These are phyloP conservation scores for Malacoctenus gilli DNA, from an alignment of 2,797 vertebrate genomes.

Conservation along the genomic window DNA sequence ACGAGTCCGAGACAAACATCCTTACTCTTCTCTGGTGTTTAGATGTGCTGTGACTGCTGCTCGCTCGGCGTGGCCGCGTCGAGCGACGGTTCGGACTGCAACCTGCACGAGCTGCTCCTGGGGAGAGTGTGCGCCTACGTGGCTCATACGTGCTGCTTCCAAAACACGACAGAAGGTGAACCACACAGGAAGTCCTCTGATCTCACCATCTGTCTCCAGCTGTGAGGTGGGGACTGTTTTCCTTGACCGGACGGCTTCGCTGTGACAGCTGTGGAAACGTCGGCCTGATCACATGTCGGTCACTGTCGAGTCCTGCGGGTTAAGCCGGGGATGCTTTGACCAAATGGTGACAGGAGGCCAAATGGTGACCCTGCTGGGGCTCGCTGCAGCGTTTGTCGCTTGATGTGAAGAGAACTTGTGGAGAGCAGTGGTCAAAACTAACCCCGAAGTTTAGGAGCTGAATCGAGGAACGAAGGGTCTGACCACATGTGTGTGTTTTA, in stretches of 20 bases:
- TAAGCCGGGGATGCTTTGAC: no score
- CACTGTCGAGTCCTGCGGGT: neutral
- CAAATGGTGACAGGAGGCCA: constrained; percentile 49
- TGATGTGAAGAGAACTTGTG: constrained; percentile 35
- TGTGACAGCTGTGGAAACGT: constrained; percentile 43
- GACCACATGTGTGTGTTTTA: constrained; percentile 4
- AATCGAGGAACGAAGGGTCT: no score
- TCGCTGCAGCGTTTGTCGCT: constrained; percentile 14
- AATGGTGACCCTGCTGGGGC: constrained; percentile 20
- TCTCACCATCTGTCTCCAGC: no score
- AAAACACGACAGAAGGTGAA: constrained; percentile 62
- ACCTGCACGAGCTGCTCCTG: constrained; percentile 74
- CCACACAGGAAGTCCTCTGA: no score
- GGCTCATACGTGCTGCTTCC: constrained; percentile 84
- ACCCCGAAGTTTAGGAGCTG: no score
- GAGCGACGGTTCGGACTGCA: constrained; percentile 77
- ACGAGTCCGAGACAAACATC: no score
- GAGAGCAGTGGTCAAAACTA: no score
- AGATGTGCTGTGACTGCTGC: constrained; percentile 93
- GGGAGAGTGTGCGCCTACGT: constrained; percentile 82
- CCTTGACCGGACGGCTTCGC: constrained; percentile 13
- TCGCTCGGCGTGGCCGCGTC: constrained; percentile 80
- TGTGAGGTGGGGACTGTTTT: no score
- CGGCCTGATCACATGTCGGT: no score
- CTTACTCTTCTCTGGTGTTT: neutral